These are phyloP conservation scores for Drosophila parabipectinata DNA, from an alignment of 1,140 invertebrate genomes.

Conservation along the genomic window DNA sequence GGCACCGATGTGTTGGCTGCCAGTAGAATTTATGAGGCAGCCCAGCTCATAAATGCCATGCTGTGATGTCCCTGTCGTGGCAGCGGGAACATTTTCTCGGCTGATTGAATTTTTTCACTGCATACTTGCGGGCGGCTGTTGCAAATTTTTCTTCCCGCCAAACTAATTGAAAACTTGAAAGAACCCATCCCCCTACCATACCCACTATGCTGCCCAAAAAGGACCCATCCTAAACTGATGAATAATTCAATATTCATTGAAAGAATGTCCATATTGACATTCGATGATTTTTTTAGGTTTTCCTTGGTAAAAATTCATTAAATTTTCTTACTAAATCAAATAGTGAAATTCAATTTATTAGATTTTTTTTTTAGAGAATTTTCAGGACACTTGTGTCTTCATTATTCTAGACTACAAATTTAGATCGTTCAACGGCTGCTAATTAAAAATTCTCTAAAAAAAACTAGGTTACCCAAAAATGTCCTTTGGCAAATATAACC, in stretches of 20 bases:
- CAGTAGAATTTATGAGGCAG: constrained; percentile 61
- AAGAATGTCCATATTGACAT: not conserved
- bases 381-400: too few species aligned
- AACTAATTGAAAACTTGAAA: constrained; percentile 38
- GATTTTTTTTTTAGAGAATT: not conserved
- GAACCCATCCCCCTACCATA: not conserved
- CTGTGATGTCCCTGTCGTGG: constrained; percentile 13
- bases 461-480: not conserved
- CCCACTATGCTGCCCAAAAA: not conserved
- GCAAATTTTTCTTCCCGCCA: constrained; percentile 26
- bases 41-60: constrained; percentile 65
- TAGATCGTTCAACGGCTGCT: not conserved
- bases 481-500: not conserved
- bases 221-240: constrained; percentile 3
- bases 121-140: constrained; percentile 21
- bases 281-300: not conserved
- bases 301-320: not conserved
- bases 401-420: not conserved
- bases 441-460: too few species aligned
- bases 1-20: constrained; percentile 14
- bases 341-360: not conserved
- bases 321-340: not conserved
- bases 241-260: constrained; percentile 31
- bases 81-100: constrained; percentile 13
- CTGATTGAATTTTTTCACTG: constrained; percentile 69